Evolutionary conservation across 2,797 vertebrate species (phyloP), one percentile per base, ranked within the genome.

Genomic region (Pachyuromys duprasi): DNA sequence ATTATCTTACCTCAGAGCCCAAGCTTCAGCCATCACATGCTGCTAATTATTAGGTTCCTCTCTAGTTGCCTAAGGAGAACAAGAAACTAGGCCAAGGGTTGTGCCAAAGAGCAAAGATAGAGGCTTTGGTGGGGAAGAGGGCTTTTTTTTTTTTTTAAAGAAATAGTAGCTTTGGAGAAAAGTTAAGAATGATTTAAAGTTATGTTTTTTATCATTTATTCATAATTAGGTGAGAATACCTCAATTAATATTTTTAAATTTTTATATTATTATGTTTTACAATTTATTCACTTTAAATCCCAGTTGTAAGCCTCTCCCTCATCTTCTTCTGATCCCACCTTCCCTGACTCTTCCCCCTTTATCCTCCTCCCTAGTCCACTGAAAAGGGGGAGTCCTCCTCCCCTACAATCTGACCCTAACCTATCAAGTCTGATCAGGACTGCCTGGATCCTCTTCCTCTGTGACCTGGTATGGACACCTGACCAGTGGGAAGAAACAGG

Each of bases 181-280:
- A 82, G 0, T 0, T 39, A 75, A 49, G 33, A 93, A 31, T 63
- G 18, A 65, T 57, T 74, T 2, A n/a, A 6, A 13, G 53, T 53
- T 84, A 74, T 20, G 86, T 49, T 65, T 94, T 92, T 75, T 88
- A 36, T 65, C 8, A 33, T 89, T 22, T 92, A 28, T 93, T 90
- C 65, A 45, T 15, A 89, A 17, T 88, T 92, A 76, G 67, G 2
- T 87, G 12, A 84, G 8, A 31, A 70, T 11, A 55, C 17, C 55
- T 95, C 72, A 96, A 36, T 96, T 76, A 95, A 42, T 96, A 80
- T 93, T 95, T 78, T 69, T 49, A 49, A 49, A 49, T 49, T 11
- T 49, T 49, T 49, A 49, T 49, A 49, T 49, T 49, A 49, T 8
- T 49, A n/a, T n/a, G n/a, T 49, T 49, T 49, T 49, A 49, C 49